phyloP scores from a whole-genome alignment of 2,888 invertebrate species.

The Hesperia comma region DNA sequence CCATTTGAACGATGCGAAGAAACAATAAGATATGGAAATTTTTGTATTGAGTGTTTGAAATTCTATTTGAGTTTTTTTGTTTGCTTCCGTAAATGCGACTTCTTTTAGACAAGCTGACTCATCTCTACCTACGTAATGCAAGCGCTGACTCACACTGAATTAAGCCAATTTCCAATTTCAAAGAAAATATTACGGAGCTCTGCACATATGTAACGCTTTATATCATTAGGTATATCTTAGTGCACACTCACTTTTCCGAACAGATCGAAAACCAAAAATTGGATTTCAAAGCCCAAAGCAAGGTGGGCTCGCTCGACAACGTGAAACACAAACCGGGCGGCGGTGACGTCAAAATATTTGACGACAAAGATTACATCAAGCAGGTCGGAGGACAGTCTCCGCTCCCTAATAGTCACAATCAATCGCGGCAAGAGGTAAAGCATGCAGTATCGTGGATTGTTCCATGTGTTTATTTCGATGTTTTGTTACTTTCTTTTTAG shows the following conservation, averaged over 20 bases:
- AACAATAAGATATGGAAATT: not conserved
- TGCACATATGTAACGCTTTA: constrained; percentile 26
- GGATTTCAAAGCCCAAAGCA: constrained; percentile 96
- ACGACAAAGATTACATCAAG: constrained; percentile 95
- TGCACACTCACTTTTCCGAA: constrained; percentile 73
- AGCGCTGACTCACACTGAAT: not conserved
- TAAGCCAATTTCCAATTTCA: constrained; percentile 3
- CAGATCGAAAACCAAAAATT: constrained; percentile 96
- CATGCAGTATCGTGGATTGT: constrained; percentile 46
- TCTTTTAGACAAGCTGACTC: constrained; percentile 2
- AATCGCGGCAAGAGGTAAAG: constrained; percentile 81
- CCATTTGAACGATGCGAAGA: no score
- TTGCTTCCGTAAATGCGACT: not conserved
- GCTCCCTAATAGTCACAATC: constrained; percentile 65
- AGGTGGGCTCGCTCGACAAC: constrained; percentile 95
- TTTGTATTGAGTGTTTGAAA: not conserved
- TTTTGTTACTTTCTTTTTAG: constrained; percentile 38
- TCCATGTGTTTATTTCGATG: constrained; percentile 33
- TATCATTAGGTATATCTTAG: constrained; percentile 45
- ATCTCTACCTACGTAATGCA: constrained; percentile 1
- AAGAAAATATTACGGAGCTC: constrained; percentile 29
- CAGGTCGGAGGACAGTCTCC: constrained; percentile 85
- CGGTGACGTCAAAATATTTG: constrained; percentile 96
- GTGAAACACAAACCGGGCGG: constrained; percentile 96
- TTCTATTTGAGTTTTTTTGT: not conserved